A percentile compares a stretch with the other conserved stretches of the same genome.
phyloP scores from a whole-genome alignment of 2,888 invertebrate genomes.

The Blera fallax region DNA sequence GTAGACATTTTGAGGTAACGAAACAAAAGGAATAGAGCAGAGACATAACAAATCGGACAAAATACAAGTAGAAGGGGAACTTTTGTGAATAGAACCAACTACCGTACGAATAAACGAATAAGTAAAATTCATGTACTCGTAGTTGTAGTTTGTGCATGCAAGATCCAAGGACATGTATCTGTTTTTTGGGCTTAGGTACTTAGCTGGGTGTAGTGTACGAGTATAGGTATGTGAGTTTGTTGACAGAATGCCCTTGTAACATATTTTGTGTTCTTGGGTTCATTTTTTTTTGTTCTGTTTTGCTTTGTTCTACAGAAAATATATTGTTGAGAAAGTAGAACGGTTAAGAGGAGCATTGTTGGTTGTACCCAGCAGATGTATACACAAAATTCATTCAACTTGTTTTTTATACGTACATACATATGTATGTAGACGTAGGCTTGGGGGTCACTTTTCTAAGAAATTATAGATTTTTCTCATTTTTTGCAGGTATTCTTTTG shows the following conservation, averaged over 20 bases:
- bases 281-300: background rate
- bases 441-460: slow-evolving; percentile 5
- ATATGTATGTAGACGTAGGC: background rate
- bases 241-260: slow-evolving; percentile 69
- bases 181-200: slow-evolving; percentile 48
- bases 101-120: slow-evolving; percentile 37
- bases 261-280: slow-evolving; percentile 52
- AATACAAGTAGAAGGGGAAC: slow-evolving; percentile 9
- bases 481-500: background rate
- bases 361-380: background rate
- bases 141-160: background rate
- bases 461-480: too few species aligned
- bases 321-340: slow-evolving; percentile 13
- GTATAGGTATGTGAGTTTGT: slow-evolving; percentile 52
- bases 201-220: slow-evolving; percentile 5
- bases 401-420: too few species aligned
- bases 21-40: slow-evolving; percentile 4
- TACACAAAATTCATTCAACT: background rate
- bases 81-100: slow-evolving; percentile 43
- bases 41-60: background rate
- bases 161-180: slow-evolving; percentile 52
- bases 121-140: background rate
- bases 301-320: slow-evolving; percentile 37
- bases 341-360: background rate
- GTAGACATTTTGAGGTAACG: background rate